A percentile compares a stretch with the other conserved stretches of the same genome.
phyloP scores from a whole-genome alignment of 2,797 vertebrate genomes.

The Limosa lapponica region DNA sequence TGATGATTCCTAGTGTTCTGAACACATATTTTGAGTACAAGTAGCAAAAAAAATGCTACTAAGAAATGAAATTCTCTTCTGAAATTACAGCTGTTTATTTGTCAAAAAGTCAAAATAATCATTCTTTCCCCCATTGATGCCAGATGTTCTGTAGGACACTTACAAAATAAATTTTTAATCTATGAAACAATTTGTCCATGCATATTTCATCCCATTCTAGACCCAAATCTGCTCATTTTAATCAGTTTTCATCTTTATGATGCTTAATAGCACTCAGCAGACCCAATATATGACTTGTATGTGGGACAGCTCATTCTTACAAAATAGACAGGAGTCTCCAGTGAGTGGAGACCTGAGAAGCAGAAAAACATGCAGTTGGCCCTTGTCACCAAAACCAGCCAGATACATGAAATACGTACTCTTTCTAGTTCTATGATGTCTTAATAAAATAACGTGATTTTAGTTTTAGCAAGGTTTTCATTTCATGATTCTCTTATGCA shows the following conservation, averaged over 20 bases:
- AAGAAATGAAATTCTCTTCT: background rate
- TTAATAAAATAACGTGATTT: background rate
- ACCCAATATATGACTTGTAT: conserved; percentile 5
- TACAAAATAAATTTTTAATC: conserved; percentile 61
- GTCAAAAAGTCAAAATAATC: background rate
- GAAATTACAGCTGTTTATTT: background rate
- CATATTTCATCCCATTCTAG: conserved; percentile 45
- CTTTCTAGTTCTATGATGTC: background rate
- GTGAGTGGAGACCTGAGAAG: background rate
- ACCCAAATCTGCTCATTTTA: conserved; percentile 60
- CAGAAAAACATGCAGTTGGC: background rate
- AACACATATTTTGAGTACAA: background rate
- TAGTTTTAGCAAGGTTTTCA: background rate
- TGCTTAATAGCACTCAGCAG: background rate
- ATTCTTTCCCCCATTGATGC: background rate
- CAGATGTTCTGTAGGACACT: conserved; percentile 52
- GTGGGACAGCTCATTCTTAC: conserved; percentile 13
- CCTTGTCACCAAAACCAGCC: background rate
- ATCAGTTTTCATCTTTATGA: conserved; percentile 25
- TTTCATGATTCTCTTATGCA: background rate
- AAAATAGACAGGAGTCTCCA: background rate
- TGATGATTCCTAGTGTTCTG: background rate
- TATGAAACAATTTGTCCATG: conserved; percentile 35
- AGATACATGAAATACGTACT: background rate
- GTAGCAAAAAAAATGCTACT: background rate